Conservation (phyloP, 2,888 invertebrate genomes). For the Anthrax anthrax region DNA sequence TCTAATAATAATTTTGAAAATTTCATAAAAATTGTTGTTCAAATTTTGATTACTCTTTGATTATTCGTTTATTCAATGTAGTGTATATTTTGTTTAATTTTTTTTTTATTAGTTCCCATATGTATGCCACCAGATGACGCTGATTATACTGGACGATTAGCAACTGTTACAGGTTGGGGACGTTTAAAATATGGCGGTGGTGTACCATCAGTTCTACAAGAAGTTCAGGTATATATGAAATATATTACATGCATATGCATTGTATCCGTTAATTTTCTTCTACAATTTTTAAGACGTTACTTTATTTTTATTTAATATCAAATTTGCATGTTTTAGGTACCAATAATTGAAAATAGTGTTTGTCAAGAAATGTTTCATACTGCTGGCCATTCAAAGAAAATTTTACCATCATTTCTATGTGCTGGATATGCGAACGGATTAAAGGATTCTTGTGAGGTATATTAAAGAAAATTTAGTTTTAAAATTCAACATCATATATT, state of each 20-base stretch:
- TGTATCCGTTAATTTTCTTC: no score
- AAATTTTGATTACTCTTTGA: neutral
- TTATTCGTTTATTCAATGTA: neutral
- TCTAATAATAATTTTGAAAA: neutral
- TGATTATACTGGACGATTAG: slow-evolving; percentile 74
- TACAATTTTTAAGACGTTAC: no score
- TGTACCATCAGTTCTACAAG: slow-evolving; percentile 77
- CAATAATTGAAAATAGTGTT: slow-evolving; percentile 78
- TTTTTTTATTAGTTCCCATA: slow-evolving; percentile 73
- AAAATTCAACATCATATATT: no score
- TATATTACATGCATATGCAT: neutral
- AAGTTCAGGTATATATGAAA: slow-evolving; percentile 50
- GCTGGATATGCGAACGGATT: slow-evolving; percentile 86
- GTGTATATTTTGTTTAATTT: neutral
- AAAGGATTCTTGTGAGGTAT: slow-evolving; percentile 85
- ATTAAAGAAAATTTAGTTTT: no score
- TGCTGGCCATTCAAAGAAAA: slow-evolving; percentile 76
- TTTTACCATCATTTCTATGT: slow-evolving; percentile 75
- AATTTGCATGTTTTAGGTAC: slow-evolving; percentile 41
- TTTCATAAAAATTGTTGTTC: no score
- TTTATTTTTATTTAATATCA: neutral
- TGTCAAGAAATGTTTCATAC: slow-evolving; percentile 91
- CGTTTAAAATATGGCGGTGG: slow-evolving; percentile 81
- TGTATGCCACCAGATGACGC: slow-evolving; percentile 70
- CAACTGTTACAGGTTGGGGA: slow-evolving; percentile 87